These are phyloP conservation scores for Masticophis lateralis DNA, from an alignment of 2,797 vertebrate species.

Conservation along the genomic window DNA sequence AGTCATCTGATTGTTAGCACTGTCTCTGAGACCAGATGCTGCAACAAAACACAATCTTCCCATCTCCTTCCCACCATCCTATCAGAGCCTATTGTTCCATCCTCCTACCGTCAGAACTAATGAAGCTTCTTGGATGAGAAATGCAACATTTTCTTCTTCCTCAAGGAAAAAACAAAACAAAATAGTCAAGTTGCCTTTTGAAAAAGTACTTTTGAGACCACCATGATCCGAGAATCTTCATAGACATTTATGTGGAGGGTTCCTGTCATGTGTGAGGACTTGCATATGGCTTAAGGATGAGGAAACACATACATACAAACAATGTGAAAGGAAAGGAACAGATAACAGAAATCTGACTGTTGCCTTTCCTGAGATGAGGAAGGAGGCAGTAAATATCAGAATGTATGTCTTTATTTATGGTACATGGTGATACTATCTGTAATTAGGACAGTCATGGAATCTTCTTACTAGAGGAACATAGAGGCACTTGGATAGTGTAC, in stretches of 20 bases:
- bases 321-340: neutral
- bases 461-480: neutral
- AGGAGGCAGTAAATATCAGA: neutral
- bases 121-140: neutral
- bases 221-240: neutral
- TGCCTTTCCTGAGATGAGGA: neutral
- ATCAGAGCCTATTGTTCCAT: neutral
- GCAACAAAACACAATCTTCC: too few species aligned
- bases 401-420: neutral
- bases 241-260: neutral
- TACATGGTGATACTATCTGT: neutral
- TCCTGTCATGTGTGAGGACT: neutral
- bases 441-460: neutral
- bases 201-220: neutral
- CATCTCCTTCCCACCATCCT: too few species aligned
- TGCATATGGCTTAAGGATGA: neutral
- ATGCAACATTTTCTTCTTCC: neutral
- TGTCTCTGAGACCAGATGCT: too few species aligned
- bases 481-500: neutral
- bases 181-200: neutral
- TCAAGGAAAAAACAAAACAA: neutral
- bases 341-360: neutral
- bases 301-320: neutral
- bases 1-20: too few species aligned
- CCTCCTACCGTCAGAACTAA: neutral